Evolutionary conservation across 2,113 vertebrate genomes (phyloP).

Genomic region (Syngnathus typhle): DNA sequence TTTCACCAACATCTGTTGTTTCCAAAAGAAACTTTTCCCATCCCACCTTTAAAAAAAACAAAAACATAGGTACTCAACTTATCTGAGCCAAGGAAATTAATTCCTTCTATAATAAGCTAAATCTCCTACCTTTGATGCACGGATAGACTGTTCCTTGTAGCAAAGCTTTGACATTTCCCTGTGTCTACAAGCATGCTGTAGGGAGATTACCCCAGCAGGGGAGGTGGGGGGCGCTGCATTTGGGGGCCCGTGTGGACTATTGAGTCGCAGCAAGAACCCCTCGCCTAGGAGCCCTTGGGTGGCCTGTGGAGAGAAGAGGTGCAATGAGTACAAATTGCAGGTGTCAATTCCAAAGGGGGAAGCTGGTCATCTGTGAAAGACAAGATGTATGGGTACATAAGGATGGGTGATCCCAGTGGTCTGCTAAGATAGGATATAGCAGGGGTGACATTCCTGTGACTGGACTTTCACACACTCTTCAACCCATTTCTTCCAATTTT

Average conservation of each 20-base stretch:
- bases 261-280: conserved; percentile 59
- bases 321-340: conserved; percentile 77
- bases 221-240: conserved; percentile 48
- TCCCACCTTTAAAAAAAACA: conserved; percentile 33
- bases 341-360: conserved; percentile 69
- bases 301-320: conserved; percentile 52
- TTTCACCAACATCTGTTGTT: conserved; percentile 47
- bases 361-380: conserved; percentile 70
- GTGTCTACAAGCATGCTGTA: conserved; percentile 46
- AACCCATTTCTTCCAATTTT: conserved; percentile 1
- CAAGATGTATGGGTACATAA: conserved; percentile 72
- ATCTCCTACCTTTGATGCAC: conserved; percentile 45
- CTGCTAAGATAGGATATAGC: conserved; percentile 38
- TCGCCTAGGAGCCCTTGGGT: conserved; percentile 55
- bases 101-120: conserved; percentile 64
- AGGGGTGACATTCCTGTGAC: conserved; percentile 63
- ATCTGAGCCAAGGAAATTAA: conserved; percentile 61
- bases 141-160: conserved; percentile 54
- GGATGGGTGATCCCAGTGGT: conserved; percentile 65
- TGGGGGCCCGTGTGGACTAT: conserved; percentile 52
- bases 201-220: conserved; percentile 61
- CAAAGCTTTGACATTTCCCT: conserved; percentile 62
- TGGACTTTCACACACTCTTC: conserved; percentile 26
- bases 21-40: conserved; percentile 39
- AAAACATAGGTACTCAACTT: conserved; percentile 24